Base-by-base conservation (phyloP, 2,797 vertebrate genomes). In the Diplodus sargus region DNA sequence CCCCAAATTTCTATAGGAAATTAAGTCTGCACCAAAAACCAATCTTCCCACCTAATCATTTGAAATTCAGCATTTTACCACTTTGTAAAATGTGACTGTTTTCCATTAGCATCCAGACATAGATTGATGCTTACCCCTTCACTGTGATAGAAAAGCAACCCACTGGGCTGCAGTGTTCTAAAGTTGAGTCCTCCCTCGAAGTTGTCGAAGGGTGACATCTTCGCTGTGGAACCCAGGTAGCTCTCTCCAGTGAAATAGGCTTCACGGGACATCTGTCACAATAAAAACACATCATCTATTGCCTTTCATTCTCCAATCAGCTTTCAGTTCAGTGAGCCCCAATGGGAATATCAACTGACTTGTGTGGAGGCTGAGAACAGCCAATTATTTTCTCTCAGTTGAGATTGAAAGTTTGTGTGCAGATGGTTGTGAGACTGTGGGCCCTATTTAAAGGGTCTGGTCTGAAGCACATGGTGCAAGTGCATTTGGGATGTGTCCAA, bases 181-280 rank as follows among this genome's bases (percentile, higher is more conserved):
- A 99, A 99, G 92, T 96, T 98, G 84, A 99, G 95, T 34, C 98
- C 98, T 86, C 96, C 97, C 93, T 99, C 98, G 57, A 99, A 99
- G 42, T 87, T 94, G 77, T 94, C 90, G 28, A 98, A 97, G 30
- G 96, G 96, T 15, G 96, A 96, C 51, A 96, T 92, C 94, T 96
- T 98, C 58, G 97, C 97, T 54, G 91, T 95, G 63, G 98, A 97
- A 66, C 96, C 93, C 84, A 99, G 94, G 90, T 96, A 99, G 85
- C 97, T 94, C 34, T 97, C 93, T 22, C 98, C 98, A 65, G 85
- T 96, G 92, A 99, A 99, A 92, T 97, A 98, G 0, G 96, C 98
- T 89, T 96, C 95, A 15, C 95, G 97, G 62, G 98, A 99, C 95
- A 98, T 96, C 98, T 99, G 93, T 69, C 22, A 79, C 63, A 66